These are phyloP conservation scores for Malurus cyaneus DNA, from an alignment of 2,113 vertebrate species.

Conservation along the genomic window DNA sequence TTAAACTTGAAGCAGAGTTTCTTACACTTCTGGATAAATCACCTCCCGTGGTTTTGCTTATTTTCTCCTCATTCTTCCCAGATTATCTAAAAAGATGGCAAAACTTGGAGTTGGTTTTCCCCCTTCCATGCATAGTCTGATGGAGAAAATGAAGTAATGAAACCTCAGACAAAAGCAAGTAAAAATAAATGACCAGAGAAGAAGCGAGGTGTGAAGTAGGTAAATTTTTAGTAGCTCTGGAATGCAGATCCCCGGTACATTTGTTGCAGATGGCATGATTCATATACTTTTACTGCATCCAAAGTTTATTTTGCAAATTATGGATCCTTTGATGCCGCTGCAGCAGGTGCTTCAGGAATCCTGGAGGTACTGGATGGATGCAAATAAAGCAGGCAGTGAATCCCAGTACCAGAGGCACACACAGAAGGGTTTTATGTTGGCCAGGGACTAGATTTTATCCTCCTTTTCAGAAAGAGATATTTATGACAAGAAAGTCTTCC, in stretches of 20 bases:
- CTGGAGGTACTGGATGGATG: background rate
- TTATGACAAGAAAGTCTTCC: background rate
- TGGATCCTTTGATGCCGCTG: background rate
- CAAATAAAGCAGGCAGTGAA: background rate
- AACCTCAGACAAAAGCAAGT: background rate
- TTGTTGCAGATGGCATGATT: background rate
- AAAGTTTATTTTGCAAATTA: constrained; percentile 39
- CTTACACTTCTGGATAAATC: background rate
- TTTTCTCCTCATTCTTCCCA: background rate
- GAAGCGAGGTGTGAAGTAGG: constrained; percentile 21
- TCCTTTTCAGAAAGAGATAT: background rate
- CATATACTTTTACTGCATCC: background rate
- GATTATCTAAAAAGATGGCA: background rate
- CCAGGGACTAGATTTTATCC: background rate
- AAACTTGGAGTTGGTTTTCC: background rate
- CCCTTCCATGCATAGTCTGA: background rate
- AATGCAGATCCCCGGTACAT: background rate
- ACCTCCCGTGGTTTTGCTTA: background rate
- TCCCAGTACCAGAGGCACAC: background rate
- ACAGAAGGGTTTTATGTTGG: background rate
- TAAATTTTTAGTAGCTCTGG: constrained; percentile 23
- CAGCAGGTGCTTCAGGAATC: background rate
- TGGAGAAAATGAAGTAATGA: background rate
- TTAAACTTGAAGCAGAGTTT: background rate
- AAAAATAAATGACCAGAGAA: constrained; percentile 16